A percentile compares a stretch with the other conserved stretches of the same genome.
Evolutionary conservation across 2,797 vertebrate genomes (phyloP).

Genomic region (Stomatorhinus walkeri): DNA sequence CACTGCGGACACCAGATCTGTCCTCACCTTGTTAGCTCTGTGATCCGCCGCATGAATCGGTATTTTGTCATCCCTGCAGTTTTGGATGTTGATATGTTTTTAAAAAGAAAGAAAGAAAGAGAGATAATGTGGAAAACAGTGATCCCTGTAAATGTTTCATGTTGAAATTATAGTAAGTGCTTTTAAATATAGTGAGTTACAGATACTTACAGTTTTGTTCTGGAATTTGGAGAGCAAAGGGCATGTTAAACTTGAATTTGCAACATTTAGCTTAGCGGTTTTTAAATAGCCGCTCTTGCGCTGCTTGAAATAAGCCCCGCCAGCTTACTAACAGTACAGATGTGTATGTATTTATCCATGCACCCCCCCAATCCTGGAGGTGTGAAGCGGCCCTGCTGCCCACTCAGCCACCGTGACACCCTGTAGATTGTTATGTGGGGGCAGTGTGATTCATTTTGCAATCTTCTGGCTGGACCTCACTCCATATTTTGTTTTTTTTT

Average conservation of each 20-base stretch:
- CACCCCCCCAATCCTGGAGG: background rate
- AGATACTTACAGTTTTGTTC: background rate
- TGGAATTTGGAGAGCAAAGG: background rate
- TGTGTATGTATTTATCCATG: background rate
- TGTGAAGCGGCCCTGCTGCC: background rate
- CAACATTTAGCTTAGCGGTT: background rate
- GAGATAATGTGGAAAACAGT: background rate
- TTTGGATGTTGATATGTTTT: background rate
- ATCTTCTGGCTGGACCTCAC: background rate
- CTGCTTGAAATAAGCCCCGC: background rate
- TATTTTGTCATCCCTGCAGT: background rate
- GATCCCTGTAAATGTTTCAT: background rate
- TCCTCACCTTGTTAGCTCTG: background rate
- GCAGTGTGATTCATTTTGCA: background rate
- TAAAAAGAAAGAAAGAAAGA: background rate
- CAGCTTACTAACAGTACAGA: background rate
- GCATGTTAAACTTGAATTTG: background rate
- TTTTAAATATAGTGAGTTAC: background rate
- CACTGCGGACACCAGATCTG: background rate
- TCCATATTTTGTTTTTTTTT: background rate
- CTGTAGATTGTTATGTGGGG: background rate
- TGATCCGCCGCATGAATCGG: background rate
- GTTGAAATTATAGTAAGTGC: background rate
- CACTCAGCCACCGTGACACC: background rate
- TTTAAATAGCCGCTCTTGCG: background rate